Conservation (phyloP, 2,113 vertebrate species). For the Pavo muticus region DNA sequence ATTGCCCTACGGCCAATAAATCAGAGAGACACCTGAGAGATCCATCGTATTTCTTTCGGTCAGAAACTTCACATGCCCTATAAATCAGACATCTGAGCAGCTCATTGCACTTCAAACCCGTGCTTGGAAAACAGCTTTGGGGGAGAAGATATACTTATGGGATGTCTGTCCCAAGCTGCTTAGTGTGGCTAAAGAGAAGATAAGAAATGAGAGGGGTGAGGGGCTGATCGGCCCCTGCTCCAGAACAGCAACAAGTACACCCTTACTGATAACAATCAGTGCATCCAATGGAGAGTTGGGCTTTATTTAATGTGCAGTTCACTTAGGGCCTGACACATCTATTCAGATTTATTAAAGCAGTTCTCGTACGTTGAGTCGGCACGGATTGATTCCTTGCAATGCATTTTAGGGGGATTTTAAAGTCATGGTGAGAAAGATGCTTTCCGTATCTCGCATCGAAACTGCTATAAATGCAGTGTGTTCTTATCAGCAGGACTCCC, state of each 20-base stretch:
- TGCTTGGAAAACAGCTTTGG: not conserved
- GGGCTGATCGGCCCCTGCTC: not conserved
- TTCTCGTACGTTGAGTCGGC: not conserved
- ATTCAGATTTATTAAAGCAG: conserved; percentile 27
- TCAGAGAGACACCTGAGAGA: conserved; percentile 55
- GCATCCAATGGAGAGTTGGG: not conserved
- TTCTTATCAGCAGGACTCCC: conserved; percentile 34
- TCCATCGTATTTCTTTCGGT: conserved; percentile 18
- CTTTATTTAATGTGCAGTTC: conserved; percentile 38
- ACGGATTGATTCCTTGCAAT: conserved; percentile 1
- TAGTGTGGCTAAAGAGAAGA: not conserved
- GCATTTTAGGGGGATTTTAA: conserved; percentile 4
- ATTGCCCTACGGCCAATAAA: conserved; percentile 61
- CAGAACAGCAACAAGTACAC: not conserved
- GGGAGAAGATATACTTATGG: not conserved
- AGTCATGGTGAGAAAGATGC: not conserved
- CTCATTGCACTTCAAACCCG: not conserved
- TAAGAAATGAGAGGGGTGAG: not conserved
- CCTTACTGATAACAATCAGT: conserved; percentile 34
- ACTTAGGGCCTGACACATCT: conserved; percentile 6
- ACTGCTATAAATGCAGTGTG: not conserved
- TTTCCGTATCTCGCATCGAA: not conserved
- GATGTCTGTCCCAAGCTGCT: not conserved
- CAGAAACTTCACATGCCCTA: conserved; percentile 33
- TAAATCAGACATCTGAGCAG: conserved; percentile 54